Evolutionary conservation across 2,888 invertebrate species (phyloP), one percentile per base, ranked within the genome.

Genomic region (Caenorhabditis sp.): DNA sequence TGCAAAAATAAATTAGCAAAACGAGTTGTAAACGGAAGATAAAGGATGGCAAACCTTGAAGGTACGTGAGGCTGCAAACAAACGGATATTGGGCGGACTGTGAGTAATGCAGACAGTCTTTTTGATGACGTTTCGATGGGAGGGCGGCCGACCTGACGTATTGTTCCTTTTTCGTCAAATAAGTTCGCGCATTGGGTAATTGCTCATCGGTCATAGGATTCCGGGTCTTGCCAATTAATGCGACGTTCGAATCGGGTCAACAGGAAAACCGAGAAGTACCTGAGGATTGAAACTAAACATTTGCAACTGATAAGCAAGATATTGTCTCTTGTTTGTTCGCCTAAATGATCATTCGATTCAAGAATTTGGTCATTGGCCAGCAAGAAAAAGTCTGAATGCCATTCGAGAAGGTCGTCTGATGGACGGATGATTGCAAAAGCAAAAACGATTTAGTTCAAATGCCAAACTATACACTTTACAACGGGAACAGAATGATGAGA

Each of bases 121-220:
- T 43, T 39, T 50, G 59, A 53, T 53, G 59, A 70, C 53, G 59
- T 59, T 52, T 45, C 48, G 41, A 45, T 8, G 35, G 15, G 45
- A 35, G 30, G 53, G 39, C 41, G 70, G 53, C 45, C 70, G 35
- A 17, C 48, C 37, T 26, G 48, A 6, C 13, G 53, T 50, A 70
- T 70, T 70, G 59, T 70, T 59, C 70, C 15, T 56, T 53, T 68
- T 58, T 58, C 68, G 68, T 58, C 68, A 52, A 68, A 68, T 70
- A 53, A 35, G 59, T 68, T 68, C 52, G 43, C 52, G 55, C 46
- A 55, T 56, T 50, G 13, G 59, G 53, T 70, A 70, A 70, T 70
- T 70, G 59, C 70, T 70, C 70, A 37, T 39, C 27, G 59, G 59
- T 37, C 52, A 56, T 46, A 66, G 58, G 46, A 39, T 48, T 35